These are phyloP conservation scores for Sclerodermus sp. DNA, from an alignment of 2,888 invertebrate species.

Conservation along the genomic window DNA sequence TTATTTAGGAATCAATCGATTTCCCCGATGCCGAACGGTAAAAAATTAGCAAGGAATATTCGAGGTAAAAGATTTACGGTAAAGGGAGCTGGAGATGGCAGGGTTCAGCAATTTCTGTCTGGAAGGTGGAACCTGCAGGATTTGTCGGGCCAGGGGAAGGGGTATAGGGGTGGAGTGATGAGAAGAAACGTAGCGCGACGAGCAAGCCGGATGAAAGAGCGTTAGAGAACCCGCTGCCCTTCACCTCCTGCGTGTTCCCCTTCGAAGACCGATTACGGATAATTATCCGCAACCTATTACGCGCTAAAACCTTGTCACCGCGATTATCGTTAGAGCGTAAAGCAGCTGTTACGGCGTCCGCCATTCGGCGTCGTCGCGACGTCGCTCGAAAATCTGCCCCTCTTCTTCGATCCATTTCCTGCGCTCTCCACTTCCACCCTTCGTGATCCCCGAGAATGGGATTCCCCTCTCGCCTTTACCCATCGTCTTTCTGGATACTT, in stretches of 20 bases:
- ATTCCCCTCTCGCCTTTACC: too few species aligned
- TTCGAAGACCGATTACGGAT: conserved; percentile 31
- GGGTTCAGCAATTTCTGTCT: conserved; percentile 30
- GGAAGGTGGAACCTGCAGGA: conserved; percentile 10
- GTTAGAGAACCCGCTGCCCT: background rate
- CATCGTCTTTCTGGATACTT: too few species aligned
- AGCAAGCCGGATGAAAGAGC: conserved; percentile 12
- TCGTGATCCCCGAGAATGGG: too few species aligned
- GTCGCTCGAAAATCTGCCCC: too few species aligned
- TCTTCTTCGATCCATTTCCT: too few species aligned
- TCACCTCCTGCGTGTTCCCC: conserved; percentile 4
- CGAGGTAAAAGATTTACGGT: too few species aligned
- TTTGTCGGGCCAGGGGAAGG: background rate
- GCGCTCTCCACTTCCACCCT: too few species aligned
- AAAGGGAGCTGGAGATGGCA: conserved; percentile 16
- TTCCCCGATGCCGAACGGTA: too few species aligned
- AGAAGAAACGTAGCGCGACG: conserved; percentile 1
- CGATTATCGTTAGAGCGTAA: conserved; percentile 32
- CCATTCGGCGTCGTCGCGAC: background rate
- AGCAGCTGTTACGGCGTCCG: conserved; percentile 11
- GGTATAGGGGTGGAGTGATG: conserved; percentile 11
- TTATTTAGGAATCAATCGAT: too few species aligned
- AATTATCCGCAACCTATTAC: conserved; percentile 37
- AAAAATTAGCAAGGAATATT: too few species aligned
- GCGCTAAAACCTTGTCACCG: conserved; percentile 33